Evolutionary conservation across 2,888 invertebrate species (phyloP), one percentile per base, ranked within the genome.

Genomic region (Coelopa pilipes): DNA sequence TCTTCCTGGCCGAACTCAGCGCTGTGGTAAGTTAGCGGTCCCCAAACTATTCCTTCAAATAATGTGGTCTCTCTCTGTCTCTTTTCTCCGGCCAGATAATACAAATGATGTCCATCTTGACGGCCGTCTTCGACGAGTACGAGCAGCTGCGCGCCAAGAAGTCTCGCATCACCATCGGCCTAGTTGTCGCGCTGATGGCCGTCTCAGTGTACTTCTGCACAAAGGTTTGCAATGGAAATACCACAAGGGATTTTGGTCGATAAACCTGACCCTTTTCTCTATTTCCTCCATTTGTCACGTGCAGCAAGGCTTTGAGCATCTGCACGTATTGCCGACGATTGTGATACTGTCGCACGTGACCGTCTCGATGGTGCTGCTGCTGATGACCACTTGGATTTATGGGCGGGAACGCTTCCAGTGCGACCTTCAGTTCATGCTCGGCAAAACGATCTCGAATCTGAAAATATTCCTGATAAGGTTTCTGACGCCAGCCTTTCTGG

Each of bases 351-450:
- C 85, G 5, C 86, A 86, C 62, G 75, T 84, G 4, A 76, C 81
- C 21, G 82, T 94, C 21, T 95, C 95, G 78, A 89, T 93, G 3
- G 89, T 94, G 74, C 94, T 97, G 87, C 90, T 95, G 13, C 84
- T 93, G 62, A 93, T 94, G 57, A 91, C 96, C 13, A 92, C 93
- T 1, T 96, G 95, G 93, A 92, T 92, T 49, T 96, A 96, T 83
- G 96, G 96, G 76, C 89, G 90, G 11, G 86, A 89, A 17, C 89
- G 90, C 75, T 90, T 93, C 72, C 89, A 90, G 66, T 87, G 89
- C 24, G 94, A 94, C 81, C 85, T 94, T 0, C 90, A 92, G 80
- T 93, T 93, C 84, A 94, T 94, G 94, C 90, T 92, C 2, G 90
- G 91, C 13, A 88, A 89, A 78, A 91, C 91, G 68, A 85, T 94